Percentiles rank a stretch among this genome's conserved stretches.
Conservation (phyloP, 1,140 invertebrate genomes). For the Sycophila sp. region DNA sequence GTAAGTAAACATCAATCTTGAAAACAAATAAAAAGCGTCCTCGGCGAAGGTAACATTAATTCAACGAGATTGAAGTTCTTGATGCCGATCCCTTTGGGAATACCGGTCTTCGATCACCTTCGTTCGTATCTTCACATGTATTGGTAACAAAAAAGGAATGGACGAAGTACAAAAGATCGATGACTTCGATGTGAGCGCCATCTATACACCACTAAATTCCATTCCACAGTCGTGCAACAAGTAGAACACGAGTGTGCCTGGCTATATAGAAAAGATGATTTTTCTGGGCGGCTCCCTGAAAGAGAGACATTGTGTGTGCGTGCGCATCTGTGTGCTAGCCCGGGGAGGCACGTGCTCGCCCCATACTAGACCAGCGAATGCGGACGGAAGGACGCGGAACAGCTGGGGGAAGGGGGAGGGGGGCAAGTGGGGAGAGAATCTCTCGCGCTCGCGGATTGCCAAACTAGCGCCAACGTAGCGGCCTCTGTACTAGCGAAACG, state of each 20-base stretch:
- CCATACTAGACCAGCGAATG: background rate
- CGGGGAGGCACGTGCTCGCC: conserved; percentile 8
- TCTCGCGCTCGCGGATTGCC: conserved; percentile 14
- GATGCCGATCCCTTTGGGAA: too few relatives aligned
- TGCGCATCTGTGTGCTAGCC: too few relatives aligned
- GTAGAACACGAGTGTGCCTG: background rate
- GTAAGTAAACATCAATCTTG: too few relatives aligned
- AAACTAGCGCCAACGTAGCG: conserved; percentile 19
- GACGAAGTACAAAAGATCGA: too few relatives aligned
- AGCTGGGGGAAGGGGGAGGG: background rate
- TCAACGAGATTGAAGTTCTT: background rate
- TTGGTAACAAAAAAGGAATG: too few relatives aligned
- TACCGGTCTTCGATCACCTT: too few relatives aligned
- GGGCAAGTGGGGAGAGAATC: background rate
- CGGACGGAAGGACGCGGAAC: background rate
- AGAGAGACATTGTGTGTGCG: too few relatives aligned
- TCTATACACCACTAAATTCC: background rate
- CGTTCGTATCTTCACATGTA: too few relatives aligned
- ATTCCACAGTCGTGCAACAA: too few relatives aligned
- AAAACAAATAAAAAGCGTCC: too few relatives aligned
- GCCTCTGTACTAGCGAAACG: conserved; percentile 29
- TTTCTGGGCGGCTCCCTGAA: too few relatives aligned
- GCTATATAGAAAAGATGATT: background rate
- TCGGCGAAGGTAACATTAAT: too few relatives aligned
- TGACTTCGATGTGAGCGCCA: background rate